phyloP scores from a whole-genome alignment of 2,797 vertebrate species.

The Gallinago solitaria region DNA sequence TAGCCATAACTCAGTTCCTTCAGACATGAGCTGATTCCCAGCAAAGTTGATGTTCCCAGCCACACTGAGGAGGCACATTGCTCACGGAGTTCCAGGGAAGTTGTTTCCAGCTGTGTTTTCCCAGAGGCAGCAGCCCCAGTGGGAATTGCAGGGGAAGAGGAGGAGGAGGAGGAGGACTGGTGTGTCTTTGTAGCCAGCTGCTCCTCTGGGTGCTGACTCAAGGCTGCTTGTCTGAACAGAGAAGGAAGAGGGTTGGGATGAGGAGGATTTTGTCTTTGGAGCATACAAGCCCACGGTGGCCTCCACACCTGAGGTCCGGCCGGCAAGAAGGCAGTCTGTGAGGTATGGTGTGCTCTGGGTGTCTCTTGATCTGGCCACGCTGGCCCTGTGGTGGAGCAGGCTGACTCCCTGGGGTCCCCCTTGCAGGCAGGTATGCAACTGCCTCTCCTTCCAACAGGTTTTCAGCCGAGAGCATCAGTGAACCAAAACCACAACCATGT shows the following conservation, averaged over 20 bases:
- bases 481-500: constrained; percentile 72
- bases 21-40: fast-evolving
- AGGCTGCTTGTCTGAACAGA: constrained; percentile 49
- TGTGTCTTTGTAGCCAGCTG: neutral
- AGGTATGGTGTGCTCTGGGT: constrained; percentile 71
- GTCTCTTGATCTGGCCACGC: neutral
- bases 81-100: neutral
- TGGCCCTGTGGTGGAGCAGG: neutral
- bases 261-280: constrained; percentile 85
- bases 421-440: neutral
- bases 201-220: neutral
- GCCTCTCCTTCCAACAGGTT: constrained; percentile 77
- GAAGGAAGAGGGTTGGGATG: constrained; percentile 60
- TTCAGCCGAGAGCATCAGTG: constrained; percentile 79
- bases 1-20: neutral
- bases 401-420: neutral
- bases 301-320: constrained; percentile 77
- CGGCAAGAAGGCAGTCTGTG: constrained; percentile 81
- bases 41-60: neutral
- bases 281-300: constrained; percentile 86
- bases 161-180: neutral
- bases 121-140: neutral
- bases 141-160: neutral
- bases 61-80: fast-evolving
- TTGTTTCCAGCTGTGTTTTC: neutral